Evolutionary conservation across 2,113 vertebrate genomes (phyloP).

Genomic region (Tautogolabrus adspersus): DNA sequence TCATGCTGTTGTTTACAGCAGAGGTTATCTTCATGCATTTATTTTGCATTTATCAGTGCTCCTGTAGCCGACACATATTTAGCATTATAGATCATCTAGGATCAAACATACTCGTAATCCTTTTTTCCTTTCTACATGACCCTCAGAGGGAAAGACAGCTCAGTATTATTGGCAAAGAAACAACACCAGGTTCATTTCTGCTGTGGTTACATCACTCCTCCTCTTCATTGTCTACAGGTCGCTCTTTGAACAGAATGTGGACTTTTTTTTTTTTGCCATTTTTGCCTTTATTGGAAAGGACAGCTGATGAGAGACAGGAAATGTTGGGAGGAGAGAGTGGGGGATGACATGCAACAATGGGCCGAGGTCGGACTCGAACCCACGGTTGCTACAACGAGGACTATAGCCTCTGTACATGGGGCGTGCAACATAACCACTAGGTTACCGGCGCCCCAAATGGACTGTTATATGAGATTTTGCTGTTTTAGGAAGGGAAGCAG

Average conservation of each 20-base stretch:
- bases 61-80: not conserved
- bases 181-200: constrained; percentile 15
- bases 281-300: no score
- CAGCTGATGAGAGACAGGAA: no score
- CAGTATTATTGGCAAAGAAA: not conserved
- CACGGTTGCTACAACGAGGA: no score
- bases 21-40: no score
- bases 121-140: not conserved
- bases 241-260: not conserved
- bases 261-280: not conserved
- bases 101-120: not conserved
- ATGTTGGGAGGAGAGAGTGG: no score
- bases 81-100: not conserved
- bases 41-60: no score
- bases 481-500: constrained; percentile 23
- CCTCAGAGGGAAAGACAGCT: constrained; percentile 5
- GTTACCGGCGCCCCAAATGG: no score
- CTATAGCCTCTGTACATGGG: no score
- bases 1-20: no score
- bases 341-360: no score
- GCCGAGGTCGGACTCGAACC: no score
- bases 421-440: no score
- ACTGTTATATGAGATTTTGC: not conserved
- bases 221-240: constrained; percentile 35
- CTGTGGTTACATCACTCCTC: constrained; percentile 42